Percentiles rank a stretch among this genome's conserved stretches.
These are phyloP conservation scores for Microctonus brassicae DNA, from an alignment of 2,888 invertebrate species.

Conservation along the genomic window DNA sequence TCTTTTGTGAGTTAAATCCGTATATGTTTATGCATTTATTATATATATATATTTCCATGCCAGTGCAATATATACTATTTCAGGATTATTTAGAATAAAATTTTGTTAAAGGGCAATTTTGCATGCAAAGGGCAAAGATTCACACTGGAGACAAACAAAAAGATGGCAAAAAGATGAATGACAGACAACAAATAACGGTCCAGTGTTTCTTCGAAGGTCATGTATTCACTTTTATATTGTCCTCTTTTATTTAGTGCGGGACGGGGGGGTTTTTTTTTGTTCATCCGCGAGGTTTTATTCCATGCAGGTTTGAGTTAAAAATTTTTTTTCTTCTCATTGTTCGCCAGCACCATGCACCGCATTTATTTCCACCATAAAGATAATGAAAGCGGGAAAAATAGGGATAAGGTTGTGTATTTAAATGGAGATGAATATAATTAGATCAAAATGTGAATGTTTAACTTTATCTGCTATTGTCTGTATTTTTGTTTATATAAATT, in stretches of 20 bases:
- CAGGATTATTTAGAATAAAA: slow-evolving; percentile 8
- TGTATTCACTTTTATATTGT: slow-evolving; percentile 21
- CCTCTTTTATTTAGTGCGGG: slow-evolving; percentile 18
- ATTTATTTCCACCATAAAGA: slow-evolving; percentile 8
- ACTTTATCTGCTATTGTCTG: slow-evolving; percentile 29
- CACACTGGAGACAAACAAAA: background rate
- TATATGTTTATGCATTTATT: background rate
- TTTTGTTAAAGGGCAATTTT: slow-evolving; percentile 9
- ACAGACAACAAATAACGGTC: slow-evolving; percentile 24
- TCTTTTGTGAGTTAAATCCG: too few relatives aligned
- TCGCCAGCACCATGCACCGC: background rate
- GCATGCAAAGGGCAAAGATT: background rate
- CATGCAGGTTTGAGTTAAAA: slow-evolving; percentile 27
- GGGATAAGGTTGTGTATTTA: background rate
- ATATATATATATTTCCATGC: background rate
- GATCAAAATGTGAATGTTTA: slow-evolving; percentile 31
- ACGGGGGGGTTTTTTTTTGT: slow-evolving; percentile 6
- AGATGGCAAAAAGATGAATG: slow-evolving; percentile 35
- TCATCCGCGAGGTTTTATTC: slow-evolving; percentile 5
- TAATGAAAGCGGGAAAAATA: slow-evolving; percentile 8
- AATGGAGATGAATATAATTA: slow-evolving; percentile 28
- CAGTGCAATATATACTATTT: background rate
- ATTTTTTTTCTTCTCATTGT: slow-evolving; percentile 19
- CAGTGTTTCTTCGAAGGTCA: slow-evolving; percentile 14
- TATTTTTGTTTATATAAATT: slow-evolving; percentile 37